phyloP scores from a whole-genome alignment of 2,888 invertebrate species.

The Macrophya alboannulata region DNA sequence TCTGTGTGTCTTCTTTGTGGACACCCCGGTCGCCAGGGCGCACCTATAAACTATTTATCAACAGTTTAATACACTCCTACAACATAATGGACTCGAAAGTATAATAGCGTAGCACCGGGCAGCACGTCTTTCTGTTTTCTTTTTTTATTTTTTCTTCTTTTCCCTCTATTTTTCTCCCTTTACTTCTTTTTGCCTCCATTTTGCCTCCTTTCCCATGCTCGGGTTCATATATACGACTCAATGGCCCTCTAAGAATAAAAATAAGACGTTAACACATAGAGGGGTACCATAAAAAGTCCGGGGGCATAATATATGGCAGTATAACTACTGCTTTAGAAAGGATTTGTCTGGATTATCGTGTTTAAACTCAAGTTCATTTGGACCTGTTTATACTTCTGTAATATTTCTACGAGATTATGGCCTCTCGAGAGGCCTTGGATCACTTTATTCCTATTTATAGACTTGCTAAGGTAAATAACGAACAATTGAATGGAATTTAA shows the following conservation, averaged over 20 bases:
- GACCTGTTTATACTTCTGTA: conserved; percentile 55
- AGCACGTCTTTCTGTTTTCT: conserved; percentile 30
- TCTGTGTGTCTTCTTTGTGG: conserved; percentile 42
- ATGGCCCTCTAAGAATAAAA: conserved; percentile 72
- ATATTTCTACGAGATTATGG: conserved; percentile 58
- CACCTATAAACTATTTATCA: conserved; percentile 73
- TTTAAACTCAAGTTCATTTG: conserved; percentile 63
- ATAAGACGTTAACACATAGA: conserved; percentile 78
- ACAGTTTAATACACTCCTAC: conserved; percentile 70
- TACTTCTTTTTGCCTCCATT: background rate
- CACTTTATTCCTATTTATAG: conserved; percentile 50
- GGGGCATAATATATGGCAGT: conserved; percentile 68
- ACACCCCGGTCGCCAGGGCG: conserved; percentile 25
- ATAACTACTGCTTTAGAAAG: conserved; percentile 67
- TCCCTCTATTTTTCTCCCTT: background rate
- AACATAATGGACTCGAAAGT: conserved; percentile 53
- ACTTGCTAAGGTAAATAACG: conserved; percentile 39
- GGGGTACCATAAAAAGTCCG: conserved; percentile 62
- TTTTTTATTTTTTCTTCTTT: background rate
- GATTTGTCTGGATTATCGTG: conserved; percentile 67
- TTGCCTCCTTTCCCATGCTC: conserved; percentile 50
- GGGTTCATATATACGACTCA: conserved; percentile 35
- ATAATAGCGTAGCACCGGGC: conserved; percentile 54
- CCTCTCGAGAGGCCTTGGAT: conserved; percentile 6
- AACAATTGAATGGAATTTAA: conserved; percentile 2